Base-by-base conservation (phyloP, 2,113 vertebrate genomes). In the Ceyx melanurus region DNA sequence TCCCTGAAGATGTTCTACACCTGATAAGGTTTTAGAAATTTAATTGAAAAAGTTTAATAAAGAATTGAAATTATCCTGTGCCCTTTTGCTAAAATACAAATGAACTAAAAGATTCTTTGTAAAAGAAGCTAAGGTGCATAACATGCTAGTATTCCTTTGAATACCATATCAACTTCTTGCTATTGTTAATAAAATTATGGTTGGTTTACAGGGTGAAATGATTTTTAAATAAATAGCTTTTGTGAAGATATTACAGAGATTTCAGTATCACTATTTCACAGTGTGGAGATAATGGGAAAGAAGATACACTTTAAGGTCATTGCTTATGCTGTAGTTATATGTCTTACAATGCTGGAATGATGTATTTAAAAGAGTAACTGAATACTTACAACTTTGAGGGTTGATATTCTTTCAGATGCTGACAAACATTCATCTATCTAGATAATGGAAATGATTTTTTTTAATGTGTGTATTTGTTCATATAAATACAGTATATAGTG, bases 151-250 rank as follows among this genome's bases (percentile, higher is more conserved):
- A 92, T 92, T 92, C 58, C 57, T 96, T 96, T 97, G 94, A 97
- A 94, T 82, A 84, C 85, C 28, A 2, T 94, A 90, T 95, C 93
- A 92, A 82, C n/a, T 88, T 81, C 53, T 89, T 96, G 64, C 90
- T 86, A 88, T 93, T 97, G 80, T 96, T 97, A 97, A 97, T 97
- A 96, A 96, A 97, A 97, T 95, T 96, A 94, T 91, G 65, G 54
- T 65, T 91, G 94, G 68, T 94, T 90, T 93, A 95, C 68, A 84
- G 85, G 71, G 80, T 79, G 81, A 92, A 98, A 95, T 94, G 58
- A 68, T 95, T 96, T 94, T 85, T 82, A 96, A 97, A 97, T 96
- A 97, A 96, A 97, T 94, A 92, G 89, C 89, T 97, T 96, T 72
- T 96, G 67, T 96, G 78, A 56, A 13, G 74, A 92, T 95, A 95